phyloP scores from a whole-genome alignment of 1,140 invertebrate genomes.

The Subanguina moxae region DNA sequence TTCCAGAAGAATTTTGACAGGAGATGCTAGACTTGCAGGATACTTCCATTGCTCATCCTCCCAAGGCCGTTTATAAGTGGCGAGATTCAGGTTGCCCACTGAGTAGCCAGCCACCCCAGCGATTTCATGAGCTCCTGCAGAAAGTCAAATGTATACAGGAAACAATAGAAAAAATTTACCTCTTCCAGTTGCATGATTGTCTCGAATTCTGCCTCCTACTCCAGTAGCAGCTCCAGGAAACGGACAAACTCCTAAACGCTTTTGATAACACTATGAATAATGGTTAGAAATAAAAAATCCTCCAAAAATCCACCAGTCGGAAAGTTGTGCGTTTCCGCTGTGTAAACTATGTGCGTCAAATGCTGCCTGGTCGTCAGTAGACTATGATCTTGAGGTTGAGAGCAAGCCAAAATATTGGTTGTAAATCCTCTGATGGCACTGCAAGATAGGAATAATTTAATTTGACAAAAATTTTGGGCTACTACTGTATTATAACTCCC shows the following conservation, averaged over 20 bases:
- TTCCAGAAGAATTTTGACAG: constrained; percentile 78
- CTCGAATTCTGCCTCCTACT: constrained; percentile 86
- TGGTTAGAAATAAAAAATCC: neutral
- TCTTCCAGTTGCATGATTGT: constrained; percentile 80
- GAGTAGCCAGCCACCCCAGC: constrained; percentile 90
- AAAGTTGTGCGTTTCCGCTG: constrained; percentile 97
- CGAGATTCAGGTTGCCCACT: constrained; percentile 84
- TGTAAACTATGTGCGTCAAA: constrained; percentile 89
- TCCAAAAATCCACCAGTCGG: constrained; percentile 73
- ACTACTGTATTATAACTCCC: no score
- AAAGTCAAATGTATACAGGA: constrained; percentile 27
- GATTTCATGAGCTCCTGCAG: constrained; percentile 79
- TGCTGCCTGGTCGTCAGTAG: constrained; percentile 60
- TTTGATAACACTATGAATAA: neutral
- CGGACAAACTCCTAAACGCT: constrained; percentile 62
- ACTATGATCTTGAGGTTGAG: constrained; percentile 62
- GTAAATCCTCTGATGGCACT: constrained; percentile 83
- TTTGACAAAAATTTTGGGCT: constrained; percentile 18
- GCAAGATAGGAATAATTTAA: constrained; percentile 53
- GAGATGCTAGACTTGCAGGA: constrained; percentile 81
- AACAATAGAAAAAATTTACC: constrained; percentile 48
- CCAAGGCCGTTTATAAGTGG: constrained; percentile 80
- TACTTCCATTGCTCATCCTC: constrained; percentile 74
- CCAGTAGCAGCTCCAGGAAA: constrained; percentile 90
- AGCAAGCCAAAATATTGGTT: constrained; percentile 68